Conservation (phyloP, 2,888 invertebrate species). For the Nemapogon koenigi region DNA sequence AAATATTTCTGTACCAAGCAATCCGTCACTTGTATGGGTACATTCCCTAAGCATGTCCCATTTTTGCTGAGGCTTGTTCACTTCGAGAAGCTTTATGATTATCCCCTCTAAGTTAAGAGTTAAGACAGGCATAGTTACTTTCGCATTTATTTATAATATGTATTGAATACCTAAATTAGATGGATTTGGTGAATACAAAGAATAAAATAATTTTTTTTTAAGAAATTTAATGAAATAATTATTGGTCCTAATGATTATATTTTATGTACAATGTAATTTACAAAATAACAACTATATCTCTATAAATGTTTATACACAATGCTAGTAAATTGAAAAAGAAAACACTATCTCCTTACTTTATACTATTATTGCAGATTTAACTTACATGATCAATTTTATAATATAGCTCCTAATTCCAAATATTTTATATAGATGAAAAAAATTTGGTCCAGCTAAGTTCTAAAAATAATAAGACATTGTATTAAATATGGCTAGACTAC, state of each 20-base stretch:
- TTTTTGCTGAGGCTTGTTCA: too few relatives aligned
- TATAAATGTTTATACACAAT: conserved; percentile 4
- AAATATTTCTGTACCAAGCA: too few relatives aligned
- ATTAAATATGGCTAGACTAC: conserved; percentile 43
- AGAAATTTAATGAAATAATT: conserved; percentile 61
- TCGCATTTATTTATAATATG: too few relatives aligned
- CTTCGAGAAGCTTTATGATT: too few relatives aligned
- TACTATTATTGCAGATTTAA: conserved; percentile 55
- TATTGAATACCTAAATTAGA: too few relatives aligned
- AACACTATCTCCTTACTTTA: conserved; percentile 6
- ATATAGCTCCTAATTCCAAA: conserved; percentile 25
- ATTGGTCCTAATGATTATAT: conserved; percentile 56
- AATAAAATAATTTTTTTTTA: conserved; percentile 29
- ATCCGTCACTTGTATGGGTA: too few relatives aligned
- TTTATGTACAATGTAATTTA: conserved; percentile 54
- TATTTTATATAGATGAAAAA: conserved; percentile 44
- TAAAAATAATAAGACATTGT: conserved; percentile 44
- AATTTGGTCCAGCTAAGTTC: conserved; percentile 64
- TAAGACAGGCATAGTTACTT: too few relatives aligned
- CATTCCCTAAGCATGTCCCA: too few relatives aligned
- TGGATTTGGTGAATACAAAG: too few relatives aligned
- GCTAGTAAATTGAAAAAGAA: conserved; percentile 7
- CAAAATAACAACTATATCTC: conserved; percentile 22
- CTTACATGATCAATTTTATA: conserved; percentile 35
- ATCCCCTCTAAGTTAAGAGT: too few relatives aligned